Evolutionary conservation across 2,888 invertebrate genomes (phyloP), one percentile per base, ranked within the genome.

Genomic region (Perithous albicinctus): DNA sequence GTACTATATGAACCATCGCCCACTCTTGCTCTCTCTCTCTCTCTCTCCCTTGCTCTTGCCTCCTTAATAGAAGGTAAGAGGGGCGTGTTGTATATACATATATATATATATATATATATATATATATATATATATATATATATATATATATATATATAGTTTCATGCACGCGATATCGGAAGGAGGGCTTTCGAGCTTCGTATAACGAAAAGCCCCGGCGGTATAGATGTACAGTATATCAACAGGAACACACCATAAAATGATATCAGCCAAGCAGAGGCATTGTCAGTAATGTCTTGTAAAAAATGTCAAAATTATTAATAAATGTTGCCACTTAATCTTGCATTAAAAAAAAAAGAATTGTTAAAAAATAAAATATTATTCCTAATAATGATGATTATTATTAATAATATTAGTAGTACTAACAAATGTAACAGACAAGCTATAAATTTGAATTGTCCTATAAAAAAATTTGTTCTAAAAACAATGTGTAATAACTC

Each of bases 171-270:
- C 63, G 48, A 54, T 35, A 43, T 51, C 43, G 20, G n/a, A 54
- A 26, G 54, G 46, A 72, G 61, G 20, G 46, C 38, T 38, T 35
- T 59, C 48, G 61, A 61, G 67, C 32, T 59, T 59, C 56, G 15
- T 59, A 18, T 59, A 59, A 59, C 32, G 32, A 59, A 59, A 59
- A 59, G 15, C 32, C 32, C 29, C 18, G 56, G 18, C 8, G 32
- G 32, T 32, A 35, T 32, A 15, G 32, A 32, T 32, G 56, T 56
- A 26, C 56, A 32, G 26, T 59, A 59, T 59, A 35, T 59, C 32
- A 59, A 15, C 15, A 59, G 32, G 15, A 35, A 8, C 15, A 59
- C 56, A 59, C 32, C 32, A 15, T 32, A 15, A 29, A 59, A 59
- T 18, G 6, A 32, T 59, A 59, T 5, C 32, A 59, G 32, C 56